Base-by-base conservation (phyloP, 2,113 vertebrate genomes). In the Dasyornis broadbenti region DNA sequence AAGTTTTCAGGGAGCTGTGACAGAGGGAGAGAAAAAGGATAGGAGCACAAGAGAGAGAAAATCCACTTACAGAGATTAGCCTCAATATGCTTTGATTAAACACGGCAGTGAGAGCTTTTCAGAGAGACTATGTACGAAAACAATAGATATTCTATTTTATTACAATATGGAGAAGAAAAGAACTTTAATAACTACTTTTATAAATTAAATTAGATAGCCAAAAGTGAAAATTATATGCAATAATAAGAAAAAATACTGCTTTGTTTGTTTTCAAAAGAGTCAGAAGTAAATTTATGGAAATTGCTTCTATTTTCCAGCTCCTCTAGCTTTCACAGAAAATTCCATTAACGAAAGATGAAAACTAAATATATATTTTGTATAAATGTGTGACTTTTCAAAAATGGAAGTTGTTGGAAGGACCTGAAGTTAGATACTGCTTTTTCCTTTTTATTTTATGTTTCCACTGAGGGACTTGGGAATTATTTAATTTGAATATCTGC, bases 241-340 rank as follows among this genome's bases (percentile, higher is more conserved):
- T 24, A 91, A 95, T 53, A 79, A 70, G 10, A 37, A 92, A 72
- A 94, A 92, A 83, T 45, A 73, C 20, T 53, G 15, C 11, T 89
- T 68, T 85, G 61, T 94, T 89, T 93, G n/a, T 92, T 92, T 93
- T 91, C 3, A 1, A 70, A 82, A 93, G 50, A 80, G 61, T 21
- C 30, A 47, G 60, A 82, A 68, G 28, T 87, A 90, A 91, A 94
- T 93, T 84, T 90, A 89, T 94, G 86, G 84, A 91, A 92, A 95
- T 96, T 47, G 54, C 22, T 90, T 91, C 88, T 82, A 35, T 89
- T 91, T 94, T 89, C 79, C 49, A 92, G 53, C 44, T 86, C 50
- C 14, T 23, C 52, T 53, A 28, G 39, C 35, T 93, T 95, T 84
- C 77, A 92, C 47, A 59, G 71, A 84, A 84, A 92, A 91, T 92